Base-by-base conservation (phyloP, 2,888 invertebrate species). In the Spodoptera picta region DNA sequence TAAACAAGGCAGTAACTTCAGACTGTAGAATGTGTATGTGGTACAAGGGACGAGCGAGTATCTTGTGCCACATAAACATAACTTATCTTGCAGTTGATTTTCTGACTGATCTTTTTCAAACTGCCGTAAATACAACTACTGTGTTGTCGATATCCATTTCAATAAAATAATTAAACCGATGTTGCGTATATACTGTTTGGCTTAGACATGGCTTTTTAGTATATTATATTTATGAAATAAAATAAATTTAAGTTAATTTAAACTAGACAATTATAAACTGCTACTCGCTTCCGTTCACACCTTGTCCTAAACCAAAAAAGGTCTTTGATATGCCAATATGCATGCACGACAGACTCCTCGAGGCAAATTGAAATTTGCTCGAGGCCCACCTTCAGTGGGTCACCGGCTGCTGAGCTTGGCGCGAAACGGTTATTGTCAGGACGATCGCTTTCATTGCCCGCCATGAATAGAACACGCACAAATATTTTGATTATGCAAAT, bases 271-370 rank as follows among this genome's bases (percentile, higher is more conserved):
- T 12, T 12, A 14, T 0, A 45, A 52, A 14, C 10, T 31, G 5
- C 1, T 41, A 57, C 24, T 19, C 60, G 73, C 73, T 46, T 1
- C 3, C 52, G 63, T 62, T 36, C 65, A 36, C 74, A 49, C 51
- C 66, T 51, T 58, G 58, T 51, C 36, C 67, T 71, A 60, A 31
- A 36, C 58, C 53, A 51, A 49, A 70, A 73, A 77, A 75, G 81
- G 78, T 69, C 82, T 86, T 84, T 87, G 88, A 88, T 85, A 86
- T 83, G 83, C 83, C 87, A 87, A 88, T 88, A 88, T 86, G 87
- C 86, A 87, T 84, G 85, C 88, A 77, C 79, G 83, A 84, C 83
- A 82, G 79, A 79, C 77, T 79, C 78, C 79, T 80, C 75, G 81
- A 82, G 81, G 83, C 87, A 87, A 89, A 89, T 89, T 88, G 87